Conservation (phyloP, 2,113 vertebrate genomes). For the Lonchura striata region DNA sequence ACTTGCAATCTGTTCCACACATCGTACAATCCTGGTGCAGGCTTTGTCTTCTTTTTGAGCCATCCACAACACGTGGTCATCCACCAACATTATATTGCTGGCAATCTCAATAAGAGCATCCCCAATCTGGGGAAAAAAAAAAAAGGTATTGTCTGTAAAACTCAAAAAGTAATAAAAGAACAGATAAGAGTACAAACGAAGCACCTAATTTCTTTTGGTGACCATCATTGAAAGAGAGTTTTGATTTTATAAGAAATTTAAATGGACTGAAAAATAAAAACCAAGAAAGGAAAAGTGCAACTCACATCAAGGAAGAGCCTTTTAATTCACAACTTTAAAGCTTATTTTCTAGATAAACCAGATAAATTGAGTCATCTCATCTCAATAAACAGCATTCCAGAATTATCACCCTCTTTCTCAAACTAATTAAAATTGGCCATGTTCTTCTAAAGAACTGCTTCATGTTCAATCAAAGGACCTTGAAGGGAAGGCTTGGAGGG, state of each 20-base stretch:
- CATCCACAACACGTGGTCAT: conserved; percentile 89
- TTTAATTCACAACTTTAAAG: neutral
- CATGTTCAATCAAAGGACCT: neutral
- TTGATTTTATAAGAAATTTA: neutral
- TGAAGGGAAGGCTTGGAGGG: fast-evolving
- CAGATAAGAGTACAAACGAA: neutral
- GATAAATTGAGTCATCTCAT: neutral
- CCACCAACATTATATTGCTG: conserved; percentile 88
- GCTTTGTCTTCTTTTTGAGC: conserved; percentile 87
- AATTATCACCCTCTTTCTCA: neutral
- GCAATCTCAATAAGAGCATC: conserved; percentile 84
- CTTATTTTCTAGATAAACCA: neutral
- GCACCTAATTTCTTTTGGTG: neutral
- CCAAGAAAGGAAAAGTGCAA: neutral
- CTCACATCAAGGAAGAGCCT: neutral
- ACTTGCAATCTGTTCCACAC: conserved; percentile 83
- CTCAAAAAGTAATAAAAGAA: neutral
- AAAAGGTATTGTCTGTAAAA: neutral
- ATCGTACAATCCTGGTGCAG: conserved; percentile 86
- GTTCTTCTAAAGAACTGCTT: neutral
- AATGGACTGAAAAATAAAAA: neutral
- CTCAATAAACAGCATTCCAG: neutral
- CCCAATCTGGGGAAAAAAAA: conserved; percentile 68
- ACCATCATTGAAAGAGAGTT: neutral
- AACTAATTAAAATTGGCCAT: neutral